Percentiles rank a stretch among this genome's conserved stretches.
These are phyloP conservation scores for Bombycilla garrulus DNA, from an alignment of 2,113 vertebrate species.

Conservation along the genomic window DNA sequence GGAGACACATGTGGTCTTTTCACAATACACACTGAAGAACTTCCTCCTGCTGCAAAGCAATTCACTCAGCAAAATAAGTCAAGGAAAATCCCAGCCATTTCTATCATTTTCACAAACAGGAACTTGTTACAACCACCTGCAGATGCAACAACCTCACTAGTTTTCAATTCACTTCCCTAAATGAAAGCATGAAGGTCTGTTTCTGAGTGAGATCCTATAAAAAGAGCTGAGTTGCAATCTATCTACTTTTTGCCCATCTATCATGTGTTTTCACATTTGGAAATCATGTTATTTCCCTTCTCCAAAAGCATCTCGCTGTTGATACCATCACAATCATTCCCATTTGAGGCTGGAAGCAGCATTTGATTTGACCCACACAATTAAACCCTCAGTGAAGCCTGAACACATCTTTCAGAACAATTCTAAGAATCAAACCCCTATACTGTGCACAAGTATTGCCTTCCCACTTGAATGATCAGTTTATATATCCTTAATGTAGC, in stretches of 20 bases:
- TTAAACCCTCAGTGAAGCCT: background rate
- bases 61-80: background rate
- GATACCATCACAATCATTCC: background rate
- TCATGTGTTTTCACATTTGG: background rate
- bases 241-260: background rate
- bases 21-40: background rate
- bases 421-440: background rate
- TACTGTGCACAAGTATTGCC: background rate
- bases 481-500: background rate
- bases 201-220: background rate
- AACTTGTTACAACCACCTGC: background rate
- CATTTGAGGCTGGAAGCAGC: background rate
- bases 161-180: slow-evolving; percentile 23
- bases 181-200: background rate
- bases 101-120: background rate
- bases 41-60: slow-evolving; percentile 2
- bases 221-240: background rate
- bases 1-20: background rate
- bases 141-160: background rate
- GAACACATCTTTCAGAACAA: background rate
- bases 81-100: slow-evolving; percentile 25
- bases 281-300: background rate
- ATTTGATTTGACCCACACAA: background rate
- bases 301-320: background rate
- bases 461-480: background rate